Evolutionary conservation across 2,113 vertebrate species (phyloP).

Genomic region (Macrotis lagotis): DNA sequence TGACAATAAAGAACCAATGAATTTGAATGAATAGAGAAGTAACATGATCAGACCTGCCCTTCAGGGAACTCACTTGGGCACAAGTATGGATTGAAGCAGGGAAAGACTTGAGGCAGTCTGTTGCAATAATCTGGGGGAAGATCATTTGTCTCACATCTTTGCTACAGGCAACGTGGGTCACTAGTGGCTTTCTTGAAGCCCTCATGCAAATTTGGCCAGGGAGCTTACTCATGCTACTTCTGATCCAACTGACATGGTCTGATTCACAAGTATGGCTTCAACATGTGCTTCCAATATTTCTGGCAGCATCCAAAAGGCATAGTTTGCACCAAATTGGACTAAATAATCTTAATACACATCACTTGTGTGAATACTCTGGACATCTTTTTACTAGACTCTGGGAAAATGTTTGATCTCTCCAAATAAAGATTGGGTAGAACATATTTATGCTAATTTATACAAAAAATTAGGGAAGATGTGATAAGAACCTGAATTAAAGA

Average conservation of each 20-base stretch:
- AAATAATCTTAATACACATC: not conserved
- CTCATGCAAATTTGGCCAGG: not conserved
- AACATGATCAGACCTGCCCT: not conserved
- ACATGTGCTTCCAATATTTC: not conserved
- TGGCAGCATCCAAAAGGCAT: not conserved
- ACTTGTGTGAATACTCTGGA: not conserved
- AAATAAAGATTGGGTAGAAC: not conserved
- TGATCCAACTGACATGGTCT: not conserved
- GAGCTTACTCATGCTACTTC: not conserved
- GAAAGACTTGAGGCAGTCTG: not conserved
- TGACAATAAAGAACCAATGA: not conserved
- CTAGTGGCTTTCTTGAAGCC: not conserved
- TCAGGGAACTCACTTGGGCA: not conserved
- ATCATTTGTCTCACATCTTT: not conserved
- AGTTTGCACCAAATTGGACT: not conserved
- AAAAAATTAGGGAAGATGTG: not conserved
- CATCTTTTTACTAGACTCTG: not conserved
- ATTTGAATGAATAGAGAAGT: not conserved
- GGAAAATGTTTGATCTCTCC: not conserved
- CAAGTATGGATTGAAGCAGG: not conserved
- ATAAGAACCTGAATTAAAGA: not conserved
- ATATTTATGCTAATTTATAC: not conserved
- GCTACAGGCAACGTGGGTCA: not conserved
- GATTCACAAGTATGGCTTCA: not conserved
- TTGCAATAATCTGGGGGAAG: not conserved